Base-by-base conservation (phyloP, 1,140 invertebrate genomes). In the Protaetia brevitarsis region DNA sequence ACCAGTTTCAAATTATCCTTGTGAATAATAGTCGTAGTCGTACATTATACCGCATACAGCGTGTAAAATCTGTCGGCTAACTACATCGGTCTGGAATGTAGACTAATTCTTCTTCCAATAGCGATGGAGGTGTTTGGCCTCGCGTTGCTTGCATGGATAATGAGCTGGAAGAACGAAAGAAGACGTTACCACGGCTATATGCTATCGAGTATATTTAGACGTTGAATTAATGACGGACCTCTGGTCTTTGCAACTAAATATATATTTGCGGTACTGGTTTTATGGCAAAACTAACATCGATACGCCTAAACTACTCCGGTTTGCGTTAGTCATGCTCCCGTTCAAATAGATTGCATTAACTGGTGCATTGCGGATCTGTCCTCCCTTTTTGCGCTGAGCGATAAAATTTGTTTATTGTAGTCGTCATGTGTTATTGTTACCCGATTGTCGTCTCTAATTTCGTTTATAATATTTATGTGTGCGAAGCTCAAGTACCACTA, bases 261-360 rank as follows among this genome's bases (percentile, higher is more conserved):
- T n/a, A n/a, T 45, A 45, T 45, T 45, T 45, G 37, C 37, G 37
- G 23, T 21, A 45, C 37, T 45, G 37, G 23, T 45, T 45, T 45
- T 45, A 45, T 45, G 37, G 37, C 37, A 45, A 45, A 45, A 45
- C 37, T 16, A 45, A 45, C 37, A 45, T 45, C 37, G 37, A 45
- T 45, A 45, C 37, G 37, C 13, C 8, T 45, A 45, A 45, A 45
- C 37, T 45, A 16, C 37, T 45, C 16, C 16, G 37, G 37, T 13
- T 45, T 45, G 37, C 16, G 37, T 45, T 45, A 45, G 37, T 45
- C 37, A 45, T 21, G 37, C 5, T 45, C 37, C 13, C 23, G 37
- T 45, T 16, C 16, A 45, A 45, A 45, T n/a, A 13, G 37, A 45
- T 45, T 13, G 2, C 2, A 6, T 16, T 7, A 45, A 19, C 13